Evolutionary conservation across 2,113 vertebrate species (phyloP), one percentile per base, ranked within the genome.

Genomic region (Nothoprocta perdicaria): DNA sequence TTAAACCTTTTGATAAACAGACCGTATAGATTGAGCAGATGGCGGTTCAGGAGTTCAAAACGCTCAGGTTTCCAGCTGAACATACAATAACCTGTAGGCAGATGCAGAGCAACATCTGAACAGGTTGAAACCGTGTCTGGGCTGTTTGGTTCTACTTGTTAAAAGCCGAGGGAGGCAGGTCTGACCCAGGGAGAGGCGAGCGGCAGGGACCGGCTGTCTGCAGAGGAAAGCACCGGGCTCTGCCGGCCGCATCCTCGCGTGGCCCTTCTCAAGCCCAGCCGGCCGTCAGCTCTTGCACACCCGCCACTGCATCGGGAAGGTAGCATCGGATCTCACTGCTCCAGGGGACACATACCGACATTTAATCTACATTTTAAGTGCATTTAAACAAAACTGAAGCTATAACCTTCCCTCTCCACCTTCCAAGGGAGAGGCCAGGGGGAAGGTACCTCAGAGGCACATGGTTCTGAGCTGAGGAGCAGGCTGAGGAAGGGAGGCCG

Each of bases 81-180:
- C 86, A 91, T 85, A 93, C 84, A 95, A 92, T 94, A 95, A 94
- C 90, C 88, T 95, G 78, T 92, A 94, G 79, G 92, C 87, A 94
- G 76, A 89, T 89, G 84, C n/a, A 93, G 87, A 95, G 93, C 89
- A 91, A 94, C 89, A 93, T 94, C 89, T 95, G 89, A 96, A 82
- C 91, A 95, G 95, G 95, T 93, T 92, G 73, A 65, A 92, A 86
- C 46, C 72, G 38, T 11, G 73, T 72, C 78, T 92, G 50, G 35
- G 81, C 85, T 80, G 74, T 38, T 67, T 81, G 90, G 86, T 53
- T 91, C 75, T 84, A 68, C 52, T 91, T 91, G 38, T 84, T 92
- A 92, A 91, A 87, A n/a, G 57, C 81, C 57, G 57, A 73, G 63
- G 52, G 65, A 75, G 57, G 43, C 61, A 75, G 29, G 68, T 75